A percentile compares a stretch with the other conserved stretches of the same genome.
phyloP scores from a whole-genome alignment of 2,797 vertebrate genomes.

The Dendrocincla fuliginosa region DNA sequence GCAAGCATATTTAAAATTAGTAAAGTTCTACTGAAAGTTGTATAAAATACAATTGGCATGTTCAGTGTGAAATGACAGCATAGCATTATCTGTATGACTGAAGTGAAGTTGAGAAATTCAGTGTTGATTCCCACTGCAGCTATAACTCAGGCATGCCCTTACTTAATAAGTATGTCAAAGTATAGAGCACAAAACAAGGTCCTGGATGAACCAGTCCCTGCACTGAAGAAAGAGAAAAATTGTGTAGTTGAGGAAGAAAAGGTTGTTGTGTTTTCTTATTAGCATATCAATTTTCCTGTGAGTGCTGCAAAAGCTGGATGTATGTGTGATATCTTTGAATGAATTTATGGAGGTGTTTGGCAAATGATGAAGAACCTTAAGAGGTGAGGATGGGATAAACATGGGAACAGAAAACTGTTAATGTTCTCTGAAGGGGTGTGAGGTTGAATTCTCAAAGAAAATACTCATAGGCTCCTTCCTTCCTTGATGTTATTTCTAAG shows the following conservation, averaged over 20 bases:
- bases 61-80: not conserved
- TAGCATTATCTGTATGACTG: not conserved
- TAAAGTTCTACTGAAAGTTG: not conserved
- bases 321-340: not conserved
- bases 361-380: not conserved
- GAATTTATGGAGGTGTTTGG: not conserved
- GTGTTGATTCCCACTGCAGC: not conserved
- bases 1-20: not conserved
- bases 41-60: not conserved
- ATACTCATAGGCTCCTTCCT: not conserved
- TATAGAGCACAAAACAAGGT: not conserved
- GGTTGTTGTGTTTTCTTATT: not conserved
- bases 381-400: not conserved
- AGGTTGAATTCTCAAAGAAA: not conserved
- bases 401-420: not conserved
- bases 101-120: not conserved
- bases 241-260: not conserved
- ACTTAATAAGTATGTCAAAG: not conserved
- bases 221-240: not conserved
- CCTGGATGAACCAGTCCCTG: not conserved
- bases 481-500: not conserved
- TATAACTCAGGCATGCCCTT: not conserved
- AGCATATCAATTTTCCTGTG: not conserved
- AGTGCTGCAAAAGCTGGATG: not conserved
- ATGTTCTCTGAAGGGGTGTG: not conserved